Conservation (phyloP, 2,888 invertebrate species). For the Polymixis flavicincta region DNA sequence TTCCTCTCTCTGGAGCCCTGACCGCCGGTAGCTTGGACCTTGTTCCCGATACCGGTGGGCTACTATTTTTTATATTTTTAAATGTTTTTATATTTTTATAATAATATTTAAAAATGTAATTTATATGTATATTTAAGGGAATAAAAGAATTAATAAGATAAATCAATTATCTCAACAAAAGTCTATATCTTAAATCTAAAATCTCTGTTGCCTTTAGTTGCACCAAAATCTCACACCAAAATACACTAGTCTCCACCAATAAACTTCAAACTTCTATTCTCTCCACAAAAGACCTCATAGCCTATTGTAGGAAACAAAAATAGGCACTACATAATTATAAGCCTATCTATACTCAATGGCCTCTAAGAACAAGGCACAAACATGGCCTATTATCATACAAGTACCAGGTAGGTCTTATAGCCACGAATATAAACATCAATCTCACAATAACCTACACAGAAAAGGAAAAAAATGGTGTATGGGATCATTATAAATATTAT, state of each 20-base stretch:
- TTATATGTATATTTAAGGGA: too few relatives aligned
- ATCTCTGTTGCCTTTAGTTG: background rate
- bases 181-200: background rate
- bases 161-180: too few relatives aligned
- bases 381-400: slow-evolving; percentile 14
- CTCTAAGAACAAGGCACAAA: slow-evolving; percentile 10
- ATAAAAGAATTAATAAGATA: too few relatives aligned
- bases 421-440: slow-evolving; percentile 18
- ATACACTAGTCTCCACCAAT: background rate
- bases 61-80: too few relatives aligned
- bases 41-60: too few relatives aligned
- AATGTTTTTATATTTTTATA: too few relatives aligned
- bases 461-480: slow-evolving; percentile 15
- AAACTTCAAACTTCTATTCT: background rate
- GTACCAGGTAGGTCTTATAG: background rate
- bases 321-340: background rate
- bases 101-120: too few relatives aligned
- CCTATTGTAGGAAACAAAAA: slow-evolving; percentile 13
- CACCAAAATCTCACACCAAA: background rate
- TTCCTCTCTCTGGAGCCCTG: too few relatives aligned
- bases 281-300: background rate
- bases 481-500: background rate
- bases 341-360: slow-evolving; percentile 5
- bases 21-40: too few relatives aligned
- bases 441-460: slow-evolving; percentile 10